phyloP scores from a whole-genome alignment of 2,797 vertebrate genomes.

The Apogon hyalosoma region DNA sequence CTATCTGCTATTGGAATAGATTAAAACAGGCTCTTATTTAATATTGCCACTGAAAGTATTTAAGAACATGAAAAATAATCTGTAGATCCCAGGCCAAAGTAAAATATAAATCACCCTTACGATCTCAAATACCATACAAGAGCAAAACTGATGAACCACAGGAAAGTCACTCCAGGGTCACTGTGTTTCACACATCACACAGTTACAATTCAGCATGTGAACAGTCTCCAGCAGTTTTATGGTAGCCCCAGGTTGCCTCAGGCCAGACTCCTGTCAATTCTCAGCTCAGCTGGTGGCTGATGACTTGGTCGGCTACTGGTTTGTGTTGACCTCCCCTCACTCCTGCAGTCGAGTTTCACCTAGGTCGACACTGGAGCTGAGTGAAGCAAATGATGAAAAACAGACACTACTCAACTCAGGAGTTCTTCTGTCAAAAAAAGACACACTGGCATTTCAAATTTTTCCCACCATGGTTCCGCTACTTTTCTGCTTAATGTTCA shows the following conservation, averaged over 20 bases:
- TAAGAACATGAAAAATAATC: too few species aligned
- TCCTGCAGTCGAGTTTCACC: slow-evolving; percentile 1
- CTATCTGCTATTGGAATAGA: too few species aligned
- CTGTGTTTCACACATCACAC: not conserved
- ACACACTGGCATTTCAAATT: slow-evolving; percentile 11
- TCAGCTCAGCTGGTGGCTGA: slow-evolving; percentile 2
- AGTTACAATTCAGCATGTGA: slow-evolving; percentile 6
- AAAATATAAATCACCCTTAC: too few species aligned
- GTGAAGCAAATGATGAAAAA: slow-evolving; percentile 37
- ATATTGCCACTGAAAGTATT: too few species aligned
- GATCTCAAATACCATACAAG: too few species aligned
- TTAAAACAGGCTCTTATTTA: too few species aligned
- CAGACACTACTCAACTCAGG: slow-evolving; percentile 6
- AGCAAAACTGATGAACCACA: too few species aligned
- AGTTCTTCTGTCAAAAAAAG: slow-evolving; percentile 18
- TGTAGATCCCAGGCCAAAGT: too few species aligned
- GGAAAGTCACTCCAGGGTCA: too few species aligned
- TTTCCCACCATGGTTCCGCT: slow-evolving; percentile 24
- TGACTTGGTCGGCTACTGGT: slow-evolving; percentile 27
- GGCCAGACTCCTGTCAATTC: not conserved
- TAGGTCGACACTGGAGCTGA: not conserved
- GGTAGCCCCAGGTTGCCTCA: not conserved
- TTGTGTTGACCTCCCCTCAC: slow-evolving; percentile 1
- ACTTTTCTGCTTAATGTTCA: slow-evolving; percentile 11
- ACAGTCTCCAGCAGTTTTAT: not conserved